A percentile compares a stretch with the other conserved stretches of the same genome.
These are phyloP conservation scores for Spodoptera exigua DNA, from an alignment of 2,888 invertebrate species.

Conservation along the genomic window DNA sequence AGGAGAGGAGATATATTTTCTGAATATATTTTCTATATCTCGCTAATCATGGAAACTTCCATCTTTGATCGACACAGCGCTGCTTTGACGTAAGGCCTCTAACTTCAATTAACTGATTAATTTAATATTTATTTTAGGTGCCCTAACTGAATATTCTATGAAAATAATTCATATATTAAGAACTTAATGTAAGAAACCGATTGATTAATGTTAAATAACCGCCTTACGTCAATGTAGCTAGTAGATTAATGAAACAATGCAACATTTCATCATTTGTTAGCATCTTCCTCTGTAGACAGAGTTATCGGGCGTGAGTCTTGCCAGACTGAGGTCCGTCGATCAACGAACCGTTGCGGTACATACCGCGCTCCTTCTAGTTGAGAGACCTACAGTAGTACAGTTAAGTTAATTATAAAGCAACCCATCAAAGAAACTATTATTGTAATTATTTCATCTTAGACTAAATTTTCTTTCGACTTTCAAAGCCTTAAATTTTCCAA, in stretches of 20 bases:
- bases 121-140: constrained; percentile 46
- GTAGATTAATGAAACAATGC: constrained; percentile 26
- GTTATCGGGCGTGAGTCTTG: constrained; percentile 7
- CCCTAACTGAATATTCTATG: constrained; percentile 38
- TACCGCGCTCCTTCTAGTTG: constrained; percentile 7
- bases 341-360: not conserved
- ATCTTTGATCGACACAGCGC: constrained; percentile 43
- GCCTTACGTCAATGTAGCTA: constrained; percentile 43
- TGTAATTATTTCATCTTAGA: constrained; percentile 42
- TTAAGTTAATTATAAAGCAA: constrained; percentile 47
- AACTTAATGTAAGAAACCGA: constrained; percentile 45
- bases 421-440: constrained; percentile 46
- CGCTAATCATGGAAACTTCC: constrained; percentile 50
- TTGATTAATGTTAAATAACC: constrained; percentile 41
- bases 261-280: constrained; percentile 24
- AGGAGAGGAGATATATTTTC: constrained; percentile 50
- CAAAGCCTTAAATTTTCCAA: constrained; percentile 51
- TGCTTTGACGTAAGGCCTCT: constrained; percentile 39
- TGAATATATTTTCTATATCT: constrained; percentile 53
- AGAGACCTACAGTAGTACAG: constrained; percentile 25
- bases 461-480: constrained; percentile 47
- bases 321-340: constrained; percentile 13
- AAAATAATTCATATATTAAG: constrained; percentile 43
- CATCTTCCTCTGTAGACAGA: constrained; percentile 46
- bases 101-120: constrained; percentile 30